Base-by-base conservation (phyloP, 2,113 vertebrate genomes). In the Heterochromis multidens region DNA sequence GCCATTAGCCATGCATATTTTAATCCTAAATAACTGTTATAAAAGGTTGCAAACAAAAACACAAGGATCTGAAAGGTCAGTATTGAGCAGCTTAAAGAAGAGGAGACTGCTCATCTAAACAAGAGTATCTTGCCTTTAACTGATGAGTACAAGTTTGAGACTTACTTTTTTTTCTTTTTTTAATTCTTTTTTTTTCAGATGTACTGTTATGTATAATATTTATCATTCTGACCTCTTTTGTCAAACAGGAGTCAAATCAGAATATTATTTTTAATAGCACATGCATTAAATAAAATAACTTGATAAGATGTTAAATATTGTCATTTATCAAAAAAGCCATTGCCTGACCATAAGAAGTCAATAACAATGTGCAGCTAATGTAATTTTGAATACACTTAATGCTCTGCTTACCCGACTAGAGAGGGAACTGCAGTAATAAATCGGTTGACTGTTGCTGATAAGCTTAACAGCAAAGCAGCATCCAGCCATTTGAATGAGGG, bases 401-500 rank as follows among this genome's bases (percentile, higher is more conserved):
- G 63, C 87, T 87, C 59, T 83, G 72, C 85, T 93, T 72, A 84
- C 16, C 82, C 72, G n/a, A 84, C 65, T 65, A 85, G 81, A 85
- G 62, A 80, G 70, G 88, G 79, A 88, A 89, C 83, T 57, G 78
- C 83, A 59, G 80, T 62, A 79, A 76, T 90, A 88, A 92, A 92
- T 89, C 89, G 82, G 81, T 86, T 76, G 83, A 89, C 82, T 82
- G 84, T 85, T 83, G 61, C 90, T 90, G 91, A 93, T 93, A 92
- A 94, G 80, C 90, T 83, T 77, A 89, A 91, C 79, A 88, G 88
- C 91, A 87, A 86, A 90, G 86, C 70, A 11, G 83, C 88, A 85
- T 87, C 58, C 72, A 81, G 77, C 88, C 89, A 89, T 90, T 92
- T 88, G 77, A 92, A 90, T 87, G 88, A 89, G 79, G 79, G 31